Evolutionary conservation across 2,888 invertebrate species (phyloP), one percentile per base, ranked within the genome.

Genomic region (Cremastinae sp.): DNA sequence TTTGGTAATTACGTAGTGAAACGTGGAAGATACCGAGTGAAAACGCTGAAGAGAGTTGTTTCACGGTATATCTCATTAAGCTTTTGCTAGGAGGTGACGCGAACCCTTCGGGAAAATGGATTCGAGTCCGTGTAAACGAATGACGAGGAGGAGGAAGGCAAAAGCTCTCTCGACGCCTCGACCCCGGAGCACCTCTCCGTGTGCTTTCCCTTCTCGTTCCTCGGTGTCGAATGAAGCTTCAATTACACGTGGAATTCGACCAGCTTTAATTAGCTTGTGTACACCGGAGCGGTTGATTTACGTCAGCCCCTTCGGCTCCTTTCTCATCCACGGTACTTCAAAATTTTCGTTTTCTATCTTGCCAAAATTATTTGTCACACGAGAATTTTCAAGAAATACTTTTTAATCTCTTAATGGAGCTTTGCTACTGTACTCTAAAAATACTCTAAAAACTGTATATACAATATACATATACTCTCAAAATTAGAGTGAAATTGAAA

Each of bases 191-290:
- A 36, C n/a, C 47, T 12, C 18, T 12, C 2, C 20, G 5, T 34
- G 51, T 36, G 10, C 41, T 62, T 54, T 49, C 38, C 20, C 36
- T 38, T 51, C 34, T 73, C 59, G 64, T 71, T 41, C 47, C 22
- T 34, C 72, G n/a, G 81, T 81, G 80, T 85, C 81, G 72, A 78
- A 78, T 82, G 80, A 80, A 81, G 80, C 80, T 81, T 79, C 82
- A 85, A 85, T 85, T 84, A 82, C 80, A 81, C 79, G 71, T 59
- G 81, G 81, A 82, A 85, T 84, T 84, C 78, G 81, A 85, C 76
- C 80, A 79, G 83, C 75, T 83, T 84, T 85, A 84, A 85, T 85
- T 83, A 84, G 82, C 74, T 81, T 81, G 81, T 78, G 64, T 72
- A 78, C 70, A 73, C 68, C 49, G 73, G 12, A 51, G 65, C 58